A percentile compares a stretch with the other conserved stretches of the same genome.
Evolutionary conservation across 2,113 vertebrate genomes (phyloP).

Genomic region (Indri indri): DNA sequence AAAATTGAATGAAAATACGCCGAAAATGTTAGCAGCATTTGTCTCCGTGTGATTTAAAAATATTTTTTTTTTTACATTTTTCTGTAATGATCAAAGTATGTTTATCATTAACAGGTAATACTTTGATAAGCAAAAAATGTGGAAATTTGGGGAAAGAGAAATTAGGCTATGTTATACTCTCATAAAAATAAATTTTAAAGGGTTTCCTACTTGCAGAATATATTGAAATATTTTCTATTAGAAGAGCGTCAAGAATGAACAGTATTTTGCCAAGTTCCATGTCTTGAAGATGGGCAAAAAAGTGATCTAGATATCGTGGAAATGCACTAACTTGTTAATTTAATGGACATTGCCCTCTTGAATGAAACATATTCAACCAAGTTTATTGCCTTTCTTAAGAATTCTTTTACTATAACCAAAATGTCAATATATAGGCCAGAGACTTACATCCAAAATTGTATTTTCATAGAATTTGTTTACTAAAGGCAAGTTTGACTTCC

Average conservation of each 20-base stretch:
- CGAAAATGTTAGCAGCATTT: neutral
- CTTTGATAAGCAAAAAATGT: neutral
- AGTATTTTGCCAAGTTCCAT: constrained; percentile 11
- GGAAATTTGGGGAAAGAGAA: neutral
- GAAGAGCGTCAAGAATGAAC: neutral
- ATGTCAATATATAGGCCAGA: neutral
- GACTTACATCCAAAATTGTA: neutral
- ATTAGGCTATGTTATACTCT: neutral
- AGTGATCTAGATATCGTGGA: neutral
- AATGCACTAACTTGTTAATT: neutral
- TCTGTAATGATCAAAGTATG: neutral
- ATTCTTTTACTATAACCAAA: neutral
- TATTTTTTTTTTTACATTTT: neutral
- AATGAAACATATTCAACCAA: constrained; percentile 29
- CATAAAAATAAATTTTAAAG: constrained; percentile 6
- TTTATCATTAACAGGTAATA: neutral
- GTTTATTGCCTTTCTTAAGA: neutral
- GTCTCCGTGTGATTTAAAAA: neutral
- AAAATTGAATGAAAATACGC: neutral
- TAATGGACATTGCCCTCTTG: neutral
- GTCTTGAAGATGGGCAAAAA: neutral
- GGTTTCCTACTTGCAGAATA: neutral
- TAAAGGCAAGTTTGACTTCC: neutral
- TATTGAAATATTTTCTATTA: constrained; percentile 8
- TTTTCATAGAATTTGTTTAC: constrained; percentile 17